Evolutionary conservation across 2,888 invertebrate species (phyloP), one percentile per base, ranked within the genome.

Genomic region (Smittia sp.): DNA sequence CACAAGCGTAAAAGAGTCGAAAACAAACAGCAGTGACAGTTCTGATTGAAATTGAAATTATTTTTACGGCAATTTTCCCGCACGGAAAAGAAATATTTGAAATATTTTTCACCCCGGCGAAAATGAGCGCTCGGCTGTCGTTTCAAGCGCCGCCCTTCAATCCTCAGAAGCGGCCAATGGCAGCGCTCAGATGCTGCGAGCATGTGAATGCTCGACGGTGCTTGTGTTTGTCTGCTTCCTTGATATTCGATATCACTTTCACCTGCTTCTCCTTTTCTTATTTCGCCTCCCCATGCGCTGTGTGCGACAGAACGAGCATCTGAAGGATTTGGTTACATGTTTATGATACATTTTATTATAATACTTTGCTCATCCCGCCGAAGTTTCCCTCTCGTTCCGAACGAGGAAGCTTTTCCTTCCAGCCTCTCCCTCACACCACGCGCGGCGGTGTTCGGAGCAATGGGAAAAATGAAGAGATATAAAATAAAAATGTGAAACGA

Each of bases 191-290:
- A 66, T 66, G 66, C 66, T 66, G 66, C 38, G 13, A 11, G 20
- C 7, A n/a, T 20, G 66, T 38, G 3, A 46, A 46, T 20, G 6
- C 6, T 3, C 15, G 20, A 58, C 46, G 11, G n/a, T 2, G 46
- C 15, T 18, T 58, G 58, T 18, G 58, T 20, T 20, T 58, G 58
- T 58, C n/a, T 46, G 18, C 15, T 46, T 13, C 52, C 15, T 18
- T 46, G 52, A 46, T 58, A 58, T 58, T 58, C 22, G 58, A 58
- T 58, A 58, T 58, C 58, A 58, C 58, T 58, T 58, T 58, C 58
- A 18, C 58, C 58, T 58, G 58, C 22, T 1, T 58, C 4, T 15
- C 11, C n/a, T 15, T 46, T 6, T 11, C 11, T 18, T 46, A 6
- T 46, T 15, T 13, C n/a, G 4, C 32, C 32, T 32, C 32, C 32